These are phyloP conservation scores for Nasonia longicornis DNA, from an alignment of 1,140 invertebrate species.

Conservation along the genomic window DNA sequence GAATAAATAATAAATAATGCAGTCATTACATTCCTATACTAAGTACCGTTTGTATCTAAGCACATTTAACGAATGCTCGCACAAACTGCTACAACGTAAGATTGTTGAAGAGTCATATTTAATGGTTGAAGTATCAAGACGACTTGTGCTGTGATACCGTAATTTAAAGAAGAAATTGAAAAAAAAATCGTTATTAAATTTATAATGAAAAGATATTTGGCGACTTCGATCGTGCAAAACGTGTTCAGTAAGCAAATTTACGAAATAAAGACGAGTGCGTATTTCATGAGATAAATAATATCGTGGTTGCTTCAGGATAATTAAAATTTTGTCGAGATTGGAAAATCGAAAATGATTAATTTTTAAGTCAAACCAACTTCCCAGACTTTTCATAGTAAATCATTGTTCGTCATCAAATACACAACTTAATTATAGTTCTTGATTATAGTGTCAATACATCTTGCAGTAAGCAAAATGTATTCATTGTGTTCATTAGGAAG, in stretches of 20 bases:
- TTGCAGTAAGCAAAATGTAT: neutral
- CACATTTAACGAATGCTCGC: slow-evolving; percentile 36
- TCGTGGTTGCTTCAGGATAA: neutral
- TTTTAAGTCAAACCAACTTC: neutral
- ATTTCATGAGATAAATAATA: slow-evolving; percentile 42
- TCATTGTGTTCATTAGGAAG: neutral
- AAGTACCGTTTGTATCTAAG: slow-evolving; percentile 43
- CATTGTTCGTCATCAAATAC: neutral
- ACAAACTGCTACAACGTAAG: slow-evolving; percentile 41
- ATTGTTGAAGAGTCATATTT: slow-evolving; percentile 40
- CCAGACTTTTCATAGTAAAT: neutral
- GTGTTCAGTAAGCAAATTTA: slow-evolving; percentile 17
- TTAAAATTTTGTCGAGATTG: neutral
- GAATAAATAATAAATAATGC: slow-evolving; percentile 27
- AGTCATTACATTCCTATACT: slow-evolving; percentile 46
- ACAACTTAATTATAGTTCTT: neutral
- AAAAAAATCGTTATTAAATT: slow-evolving; percentile 21
- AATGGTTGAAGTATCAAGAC: slow-evolving; percentile 24
- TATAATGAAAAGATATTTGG: slow-evolving; percentile 13
- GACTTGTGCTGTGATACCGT: slow-evolving; percentile 37
- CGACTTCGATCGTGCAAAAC: slow-evolving; percentile 43
- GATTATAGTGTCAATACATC: neutral
- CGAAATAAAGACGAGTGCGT: slow-evolving; percentile 3
- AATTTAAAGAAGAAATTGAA: slow-evolving; percentile 20
- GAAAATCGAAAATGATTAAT: neutral